Evolutionary conservation across 2,113 vertebrate genomes (phyloP), one percentile per base, ranked within the genome.

Genomic region (Xiphophorus maculatus): DNA sequence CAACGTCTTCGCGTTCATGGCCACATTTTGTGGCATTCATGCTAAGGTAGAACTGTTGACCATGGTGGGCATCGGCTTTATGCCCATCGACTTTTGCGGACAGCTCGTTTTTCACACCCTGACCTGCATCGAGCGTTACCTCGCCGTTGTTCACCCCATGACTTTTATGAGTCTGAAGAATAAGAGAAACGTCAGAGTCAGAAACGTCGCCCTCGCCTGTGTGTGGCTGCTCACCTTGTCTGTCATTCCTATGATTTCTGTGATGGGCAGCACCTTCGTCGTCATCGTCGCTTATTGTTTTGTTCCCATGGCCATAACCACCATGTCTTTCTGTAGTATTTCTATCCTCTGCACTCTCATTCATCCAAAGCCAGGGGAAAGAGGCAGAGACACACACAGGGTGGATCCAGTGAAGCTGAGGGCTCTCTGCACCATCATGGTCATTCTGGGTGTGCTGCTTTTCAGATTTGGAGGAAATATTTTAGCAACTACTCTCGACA

Each of bases 81-180:
- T 37, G 5, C 15, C 72, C 17, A 11, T 68, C 28, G 1, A 10
- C 28, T 61, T 76, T 22, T 11, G 1, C 1, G 73, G 25, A 7
- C 73, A 76, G 12, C 17, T 44, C 7, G 2, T 61, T 0, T 76
- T 76, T 62, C 73, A 76, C 22, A 7, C 40, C 35, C 17, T 76
- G 27, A 62, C 65, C 28, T 68, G 73, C 11, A 22, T 62, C 3
- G 73, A 76, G 13, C 65, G 64, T 13, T 76, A 76, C 13, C 3
- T 76, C 0, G 73, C 73, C 11, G 65, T 68, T 3, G 25, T 68
- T n/a, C 73, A 76, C 58, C 65, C 65, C 9, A 25, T 76, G 17
- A 40, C 28, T 3, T 68, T 68, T 29, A 3, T 42, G 11, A 9
- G 54, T 13, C 73, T 76, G 19, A 76, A 9, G 51, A 76, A 10